A percentile compares a stretch with the other conserved stretches of the same genome.
These are phyloP conservation scores for Hypomecis atomaria DNA, from an alignment of 2,888 invertebrate genomes.

Conservation along the genomic window DNA sequence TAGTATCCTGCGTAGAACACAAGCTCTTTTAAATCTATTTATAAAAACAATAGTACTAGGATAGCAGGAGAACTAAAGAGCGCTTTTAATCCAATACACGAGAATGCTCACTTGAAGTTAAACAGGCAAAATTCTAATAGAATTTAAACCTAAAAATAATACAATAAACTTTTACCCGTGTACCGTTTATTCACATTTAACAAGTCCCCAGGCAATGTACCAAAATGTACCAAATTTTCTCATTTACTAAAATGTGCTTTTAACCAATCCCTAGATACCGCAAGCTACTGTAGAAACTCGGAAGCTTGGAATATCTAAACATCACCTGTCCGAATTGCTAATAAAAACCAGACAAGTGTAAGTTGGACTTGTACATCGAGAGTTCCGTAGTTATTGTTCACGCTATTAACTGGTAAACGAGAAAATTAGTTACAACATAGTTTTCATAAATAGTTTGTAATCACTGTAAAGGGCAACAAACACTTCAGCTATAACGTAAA, in stretches of 20 bases:
- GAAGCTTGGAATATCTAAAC: slow-evolving; percentile 9
- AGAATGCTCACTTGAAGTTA: neutral
- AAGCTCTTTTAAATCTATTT: too few species aligned
- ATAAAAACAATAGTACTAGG: too few species aligned
- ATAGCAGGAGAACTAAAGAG: neutral
- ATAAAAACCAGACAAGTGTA: neutral
- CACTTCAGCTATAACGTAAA: too few species aligned
- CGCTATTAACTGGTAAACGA: too few species aligned
- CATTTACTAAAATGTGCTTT: slow-evolving; percentile 20
- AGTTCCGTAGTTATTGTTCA: neutral
- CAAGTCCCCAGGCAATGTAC: slow-evolving; percentile 5
- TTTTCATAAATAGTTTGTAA: too few species aligned
- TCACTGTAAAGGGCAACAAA: too few species aligned
- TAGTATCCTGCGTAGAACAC: too few species aligned
- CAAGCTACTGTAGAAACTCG: neutral
- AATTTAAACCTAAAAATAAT: slow-evolving; percentile 11
- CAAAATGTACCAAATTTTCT: slow-evolving; percentile 8
- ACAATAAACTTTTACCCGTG: slow-evolving; percentile 5
- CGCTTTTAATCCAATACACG: neutral
- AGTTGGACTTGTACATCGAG: neutral
- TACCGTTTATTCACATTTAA: slow-evolving; percentile 16
- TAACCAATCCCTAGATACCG: slow-evolving; percentile 17
- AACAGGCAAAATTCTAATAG: slow-evolving; percentile 2
- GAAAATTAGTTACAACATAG: too few species aligned
- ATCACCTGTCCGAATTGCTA: slow-evolving; percentile 33